A percentile compares a stretch with the other conserved stretches of the same genome.
Conservation (phyloP, 2,888 invertebrate genomes). For the Liodrosophila aerea region DNA sequence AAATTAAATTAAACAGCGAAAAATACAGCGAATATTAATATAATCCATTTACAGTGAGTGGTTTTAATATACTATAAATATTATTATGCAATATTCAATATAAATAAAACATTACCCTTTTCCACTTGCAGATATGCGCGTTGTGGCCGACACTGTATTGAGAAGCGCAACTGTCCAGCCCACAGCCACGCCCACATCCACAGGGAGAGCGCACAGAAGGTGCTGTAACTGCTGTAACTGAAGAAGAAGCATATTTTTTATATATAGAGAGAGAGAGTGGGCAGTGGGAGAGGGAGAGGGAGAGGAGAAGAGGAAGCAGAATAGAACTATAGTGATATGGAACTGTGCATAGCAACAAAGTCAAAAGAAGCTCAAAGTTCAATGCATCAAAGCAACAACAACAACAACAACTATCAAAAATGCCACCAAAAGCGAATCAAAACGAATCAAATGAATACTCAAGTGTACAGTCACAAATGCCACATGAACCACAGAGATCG, state of each 20-base stretch:
- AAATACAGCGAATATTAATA: too few relatives aligned
- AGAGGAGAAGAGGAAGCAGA: constrained; percentile 1
- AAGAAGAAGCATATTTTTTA: constrained; percentile 19
- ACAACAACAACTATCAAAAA: constrained; percentile 60
- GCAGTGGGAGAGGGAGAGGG: background rate
- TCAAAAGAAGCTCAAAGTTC: constrained; percentile 71
- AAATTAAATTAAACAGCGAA: too few relatives aligned
- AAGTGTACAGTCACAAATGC: constrained; percentile 40
- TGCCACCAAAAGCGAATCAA: constrained; percentile 70
- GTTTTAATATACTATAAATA: too few relatives aligned
- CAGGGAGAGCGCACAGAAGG: constrained; percentile 13
- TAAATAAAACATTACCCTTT: constrained; percentile 59
- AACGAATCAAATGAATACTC: constrained; percentile 57
- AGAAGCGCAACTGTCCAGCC: constrained; percentile 50
- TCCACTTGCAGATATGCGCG: constrained; percentile 57
- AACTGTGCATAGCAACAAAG: constrained; percentile 73
- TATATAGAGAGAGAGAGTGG: constrained; percentile 11
- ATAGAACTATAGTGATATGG: constrained; percentile 63
- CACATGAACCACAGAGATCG: constrained; percentile 61
- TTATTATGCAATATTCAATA: too few relatives aligned
- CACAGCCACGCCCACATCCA: constrained; percentile 66
- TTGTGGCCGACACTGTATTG: constrained; percentile 51
- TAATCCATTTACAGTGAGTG: too few relatives aligned
- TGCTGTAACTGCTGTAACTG: constrained; percentile 49
- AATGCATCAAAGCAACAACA: constrained; percentile 60